Conservation (phyloP, 2,113 vertebrate genomes). For the Neolamprologus longior region DNA sequence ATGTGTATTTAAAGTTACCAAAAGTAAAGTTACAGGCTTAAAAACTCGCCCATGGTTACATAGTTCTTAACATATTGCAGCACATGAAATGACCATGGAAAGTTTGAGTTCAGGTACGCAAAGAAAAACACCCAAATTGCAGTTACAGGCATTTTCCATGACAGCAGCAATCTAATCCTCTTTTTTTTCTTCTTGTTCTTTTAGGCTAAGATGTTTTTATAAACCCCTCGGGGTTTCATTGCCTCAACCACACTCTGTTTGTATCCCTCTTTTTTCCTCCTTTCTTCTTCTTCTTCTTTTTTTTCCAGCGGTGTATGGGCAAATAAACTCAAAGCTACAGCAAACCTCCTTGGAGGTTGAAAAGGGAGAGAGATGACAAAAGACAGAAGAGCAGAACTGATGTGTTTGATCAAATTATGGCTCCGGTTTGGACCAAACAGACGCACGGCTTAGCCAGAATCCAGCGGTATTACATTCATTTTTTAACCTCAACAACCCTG, state of each 20-base stretch:
- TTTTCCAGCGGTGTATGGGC: neutral
- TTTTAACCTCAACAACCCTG: constrained; percentile 29
- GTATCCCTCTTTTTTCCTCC: constrained; percentile 21
- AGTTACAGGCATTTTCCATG: constrained; percentile 58
- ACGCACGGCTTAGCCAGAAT: neutral
- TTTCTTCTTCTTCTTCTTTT: neutral
- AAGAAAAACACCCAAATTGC: constrained; percentile 45
- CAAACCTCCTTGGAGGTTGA: constrained; percentile 26
- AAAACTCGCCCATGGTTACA: neutral
- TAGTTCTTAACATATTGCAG: neutral
- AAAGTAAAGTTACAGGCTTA: neutral
- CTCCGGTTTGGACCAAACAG: constrained; percentile 20
- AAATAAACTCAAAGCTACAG: constrained; percentile 31
- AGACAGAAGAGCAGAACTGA: constrained; percentile 45
- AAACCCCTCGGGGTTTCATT: constrained; percentile 45
- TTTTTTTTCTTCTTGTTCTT: constrained; percentile 8
- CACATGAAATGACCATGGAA: constrained; percentile 24
- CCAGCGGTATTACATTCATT: constrained; percentile 31
- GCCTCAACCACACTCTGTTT: constrained; percentile 47
- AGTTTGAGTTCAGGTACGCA: constrained; percentile 52
- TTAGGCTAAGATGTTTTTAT: constrained; percentile 46
- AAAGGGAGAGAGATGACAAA: constrained; percentile 45
- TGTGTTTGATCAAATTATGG: constrained; percentile 52
- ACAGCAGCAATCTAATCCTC: constrained; percentile 53
- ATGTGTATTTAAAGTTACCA: neutral